Base-by-base conservation (phyloP, 2,888 invertebrate genomes). In the Leucania comma region DNA sequence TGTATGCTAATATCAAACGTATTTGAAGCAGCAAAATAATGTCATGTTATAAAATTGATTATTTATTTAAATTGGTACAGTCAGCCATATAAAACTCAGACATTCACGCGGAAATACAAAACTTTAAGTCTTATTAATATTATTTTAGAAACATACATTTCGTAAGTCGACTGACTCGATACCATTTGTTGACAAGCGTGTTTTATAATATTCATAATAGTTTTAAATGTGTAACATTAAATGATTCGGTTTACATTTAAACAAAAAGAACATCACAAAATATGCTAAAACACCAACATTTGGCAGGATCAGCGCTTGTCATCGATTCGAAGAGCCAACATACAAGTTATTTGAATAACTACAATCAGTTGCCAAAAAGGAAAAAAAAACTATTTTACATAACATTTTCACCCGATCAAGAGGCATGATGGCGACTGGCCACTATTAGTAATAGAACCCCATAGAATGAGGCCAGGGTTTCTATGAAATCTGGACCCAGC, bases 261-360 rank as follows among this genome's bases (percentile, higher is more conserved):
- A 76, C 88, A 90, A 92, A 92, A 92, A 92, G 92, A 93, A 92
- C 93, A 93, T 89, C 82, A 88, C 91, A 93, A 92, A 91, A 87
- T 75, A 83, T 81, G 86, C 89, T 88, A 89, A 88, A 86, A 86
- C 82, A 83, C 81, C 83, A 86, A 70, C 81, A 84, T 84, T 89
- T 88, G 90, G 90, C 90, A 87, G 89, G 86, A 89, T 83, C 85
- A 87, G 87, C 87, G 77, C 61, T 70, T 74, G 72, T 76, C 74
- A 75, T 77, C 56, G 72, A 68, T 77, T 75, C 42, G n/a, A 72
- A 77, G 69, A 67, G 72, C 62, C 65, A 38, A 51, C 50, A 38
- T 50, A 73, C 56, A 42, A 78, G 72, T 75, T 83, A 78, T 74
- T 81, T 79, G 69, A 78, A 74, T 63, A 82, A 70, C 29, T 14